Conservation (phyloP, 2,888 invertebrate genomes). For the Tachystola acroxantha region DNA sequence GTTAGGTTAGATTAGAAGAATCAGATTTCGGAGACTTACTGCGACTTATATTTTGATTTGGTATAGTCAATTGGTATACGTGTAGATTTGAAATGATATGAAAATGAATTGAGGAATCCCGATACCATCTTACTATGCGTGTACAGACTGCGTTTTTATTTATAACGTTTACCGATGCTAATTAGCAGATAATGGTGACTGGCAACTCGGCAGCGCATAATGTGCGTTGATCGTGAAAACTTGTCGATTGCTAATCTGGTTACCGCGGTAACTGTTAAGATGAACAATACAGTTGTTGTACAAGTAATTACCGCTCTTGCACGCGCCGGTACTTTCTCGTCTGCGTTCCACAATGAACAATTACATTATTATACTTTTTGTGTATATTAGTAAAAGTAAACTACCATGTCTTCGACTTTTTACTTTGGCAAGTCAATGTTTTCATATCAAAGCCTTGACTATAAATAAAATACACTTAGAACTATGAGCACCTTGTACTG, state of each 20-base stretch:
- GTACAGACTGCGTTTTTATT: too few species aligned
- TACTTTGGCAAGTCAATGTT: constrained; percentile 1
- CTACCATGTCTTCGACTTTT: constrained; percentile 20
- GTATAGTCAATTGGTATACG: too few species aligned
- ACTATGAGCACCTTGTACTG: too few species aligned
- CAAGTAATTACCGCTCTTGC: constrained; percentile 55
- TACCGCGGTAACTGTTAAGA: constrained; percentile 3
- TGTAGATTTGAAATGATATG: too few species aligned
- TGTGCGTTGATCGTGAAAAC: constrained; percentile 1
- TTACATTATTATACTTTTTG: constrained; percentile 56
- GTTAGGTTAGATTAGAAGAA: too few species aligned
- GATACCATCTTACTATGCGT: too few species aligned
- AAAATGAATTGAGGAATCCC: too few species aligned
- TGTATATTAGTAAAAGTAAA: constrained; percentile 56
- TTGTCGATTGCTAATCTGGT: constrained; percentile 1
- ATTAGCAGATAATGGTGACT: not conserved
- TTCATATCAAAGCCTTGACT: not conserved
- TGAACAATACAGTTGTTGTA: constrained; percentile 40
- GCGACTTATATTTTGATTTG: too few species aligned
- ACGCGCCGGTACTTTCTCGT: constrained; percentile 58
- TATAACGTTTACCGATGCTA: not conserved
- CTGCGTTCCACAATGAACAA: constrained; percentile 55
- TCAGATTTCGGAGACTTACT: too few species aligned
- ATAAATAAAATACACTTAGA: not conserved
- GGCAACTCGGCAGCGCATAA: not conserved